Conservation (phyloP, 1,140 invertebrate species). For the Cardiocondyla obscurior region DNA sequence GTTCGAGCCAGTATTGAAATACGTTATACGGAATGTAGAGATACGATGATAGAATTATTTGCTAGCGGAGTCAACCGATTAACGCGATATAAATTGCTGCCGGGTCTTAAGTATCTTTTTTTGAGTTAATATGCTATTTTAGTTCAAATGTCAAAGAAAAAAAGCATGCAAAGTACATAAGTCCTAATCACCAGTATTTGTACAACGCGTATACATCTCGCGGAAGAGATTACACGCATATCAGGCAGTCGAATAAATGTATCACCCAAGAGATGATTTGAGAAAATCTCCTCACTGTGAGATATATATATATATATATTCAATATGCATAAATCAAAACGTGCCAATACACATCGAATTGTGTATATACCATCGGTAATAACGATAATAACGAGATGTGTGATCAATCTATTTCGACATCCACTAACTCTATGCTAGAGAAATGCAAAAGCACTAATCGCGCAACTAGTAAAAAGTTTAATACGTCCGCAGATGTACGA, state of each 20-base stretch:
- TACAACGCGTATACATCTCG: not conserved
- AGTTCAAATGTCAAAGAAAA: slow-evolving; percentile 19
- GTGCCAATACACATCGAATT: not conserved
- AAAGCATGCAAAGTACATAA: not conserved
- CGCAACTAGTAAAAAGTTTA: slow-evolving; percentile 29
- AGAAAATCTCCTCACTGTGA: not conserved
- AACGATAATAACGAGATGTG: slow-evolving; percentile 21
- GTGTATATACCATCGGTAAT: slow-evolving; percentile 39
- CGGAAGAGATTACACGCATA: not conserved
- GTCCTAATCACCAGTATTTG: not conserved
- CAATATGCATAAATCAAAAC: not conserved
- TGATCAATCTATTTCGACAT: slow-evolving; percentile 50
- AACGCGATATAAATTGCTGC: not conserved
- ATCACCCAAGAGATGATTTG: not conserved
- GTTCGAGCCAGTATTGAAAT: not conserved
- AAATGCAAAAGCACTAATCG: slow-evolving; percentile 55
- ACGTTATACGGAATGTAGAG: not conserved
- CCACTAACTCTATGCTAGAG: slow-evolving; percentile 55
- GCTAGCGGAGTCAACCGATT: not conserved
- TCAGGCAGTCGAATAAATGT: not conserved
- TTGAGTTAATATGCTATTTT: not conserved
- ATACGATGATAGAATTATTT: not conserved
- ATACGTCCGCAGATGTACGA: slow-evolving; percentile 2
- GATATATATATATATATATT: not conserved
- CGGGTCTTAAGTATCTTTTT: not conserved